phyloP scores from a whole-genome alignment of 2,797 vertebrate genomes.

The Alfaro cultratus region DNA sequence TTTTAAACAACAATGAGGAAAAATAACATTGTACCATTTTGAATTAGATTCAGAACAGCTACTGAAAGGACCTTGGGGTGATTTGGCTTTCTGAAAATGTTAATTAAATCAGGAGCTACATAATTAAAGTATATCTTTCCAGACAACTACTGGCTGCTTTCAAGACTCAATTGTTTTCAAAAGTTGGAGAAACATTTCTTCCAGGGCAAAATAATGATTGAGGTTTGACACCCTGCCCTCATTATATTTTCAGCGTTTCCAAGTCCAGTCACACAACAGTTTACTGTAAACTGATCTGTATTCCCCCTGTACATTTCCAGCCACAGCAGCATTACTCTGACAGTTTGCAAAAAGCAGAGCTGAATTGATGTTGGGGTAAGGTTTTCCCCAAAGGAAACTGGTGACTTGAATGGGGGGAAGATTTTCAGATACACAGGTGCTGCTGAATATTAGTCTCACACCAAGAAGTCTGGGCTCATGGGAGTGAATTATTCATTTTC shows the following conservation, averaged over 20 bases:
- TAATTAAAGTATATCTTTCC: constrained; percentile 17
- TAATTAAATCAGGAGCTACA: constrained; percentile 5
- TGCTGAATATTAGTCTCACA: constrained; percentile 82
- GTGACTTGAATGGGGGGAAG: constrained; percentile 55
- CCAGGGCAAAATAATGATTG: neutral
- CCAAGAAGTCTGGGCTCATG: constrained; percentile 72
- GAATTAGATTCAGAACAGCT: constrained; percentile 6
- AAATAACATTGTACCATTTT: neutral
- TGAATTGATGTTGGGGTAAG: constrained; percentile 56
- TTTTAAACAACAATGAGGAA: neutral
- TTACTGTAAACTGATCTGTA: constrained; percentile 20
- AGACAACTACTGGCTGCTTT: neutral
- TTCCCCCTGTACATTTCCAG: constrained; percentile 35
- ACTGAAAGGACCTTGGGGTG: constrained; percentile 1
- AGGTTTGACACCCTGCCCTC: constrained; percentile 11
- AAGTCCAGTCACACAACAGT: constrained; percentile 40
- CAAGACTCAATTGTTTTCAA: constrained; percentile 1
- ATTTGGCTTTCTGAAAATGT: constrained; percentile 9
- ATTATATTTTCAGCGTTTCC: constrained; percentile 34
- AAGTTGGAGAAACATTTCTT: neutral
- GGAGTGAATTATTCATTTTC: constrained; percentile 75
- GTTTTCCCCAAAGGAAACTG: constrained; percentile 62
- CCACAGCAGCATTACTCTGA: constrained; percentile 31
- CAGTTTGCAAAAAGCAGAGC: constrained; percentile 54
- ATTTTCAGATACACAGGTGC: constrained; percentile 71